Evolutionary conservation across 2,888 invertebrate species (phyloP).

Genomic region (Lasioglossum oenotherae): DNA sequence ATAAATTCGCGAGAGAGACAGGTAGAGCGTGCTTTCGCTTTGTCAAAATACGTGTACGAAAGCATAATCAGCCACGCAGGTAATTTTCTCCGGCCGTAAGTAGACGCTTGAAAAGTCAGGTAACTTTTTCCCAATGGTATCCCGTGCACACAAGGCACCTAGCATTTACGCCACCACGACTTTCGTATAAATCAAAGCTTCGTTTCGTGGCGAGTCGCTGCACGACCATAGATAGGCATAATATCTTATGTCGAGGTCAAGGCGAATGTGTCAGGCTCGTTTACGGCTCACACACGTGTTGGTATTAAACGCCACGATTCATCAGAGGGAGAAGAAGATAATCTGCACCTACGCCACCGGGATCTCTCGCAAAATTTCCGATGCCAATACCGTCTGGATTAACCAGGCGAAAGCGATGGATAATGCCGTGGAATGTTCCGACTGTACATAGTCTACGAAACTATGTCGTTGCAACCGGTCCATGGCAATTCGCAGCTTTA

Average conservation of each 20-base stretch:
- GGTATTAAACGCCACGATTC: slow-evolving; percentile 66
- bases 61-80: slow-evolving; percentile 18
- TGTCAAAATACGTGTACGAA: not conserved
- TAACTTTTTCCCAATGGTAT: not conserved
- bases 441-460: not conserved
- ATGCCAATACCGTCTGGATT: slow-evolving; percentile 32
- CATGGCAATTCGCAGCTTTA: not conserved
- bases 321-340: slow-evolving; percentile 63
- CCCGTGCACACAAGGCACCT: slow-evolving; percentile 36
- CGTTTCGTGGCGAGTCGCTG: slow-evolving; percentile 73
- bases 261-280: slow-evolving; percentile 75
- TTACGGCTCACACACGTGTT: slow-evolving; percentile 67
- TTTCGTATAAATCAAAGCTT: slow-evolving; percentile 78
- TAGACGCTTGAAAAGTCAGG: slow-evolving; percentile 25
- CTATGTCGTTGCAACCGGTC: slow-evolving; percentile 6
- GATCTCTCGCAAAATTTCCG: slow-evolving; percentile 54
- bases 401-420: not conserved
- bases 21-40: not conserved
- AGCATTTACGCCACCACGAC: slow-evolving; percentile 58
- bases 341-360: slow-evolving; percentile 41
- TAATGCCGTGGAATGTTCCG: not conserved
- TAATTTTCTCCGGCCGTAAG: slow-evolving; percentile 23
- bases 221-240: slow-evolving; percentile 70
- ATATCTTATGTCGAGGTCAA: slow-evolving; percentile 78
- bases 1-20: not conserved